Base-by-base conservation (phyloP, 1,140 invertebrate genomes). In the Epicauta chinensis region DNA sequence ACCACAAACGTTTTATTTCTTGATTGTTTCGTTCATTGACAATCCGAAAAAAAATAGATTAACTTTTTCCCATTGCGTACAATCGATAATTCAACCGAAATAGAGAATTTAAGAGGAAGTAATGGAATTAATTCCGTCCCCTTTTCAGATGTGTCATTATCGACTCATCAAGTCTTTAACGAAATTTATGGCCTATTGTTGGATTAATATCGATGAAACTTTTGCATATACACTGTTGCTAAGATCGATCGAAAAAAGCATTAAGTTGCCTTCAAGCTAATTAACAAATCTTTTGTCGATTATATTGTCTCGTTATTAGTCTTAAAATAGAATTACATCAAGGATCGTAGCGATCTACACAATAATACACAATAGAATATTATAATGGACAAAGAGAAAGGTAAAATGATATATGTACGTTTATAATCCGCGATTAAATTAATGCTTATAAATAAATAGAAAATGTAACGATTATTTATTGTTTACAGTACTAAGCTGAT, bases 401-500 rank as follows among this genome's bases (percentile, higher is more conserved):
- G 45, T 34, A 47, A 23, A 38, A 47, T 47, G 45, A 47, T 47
- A 47, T 47, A 47, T 47, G 35, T 32, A 47, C 16, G 36, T 17
- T 38, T 37, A 47, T 47, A 47, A 47, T 47, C 45, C 34, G 45
- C 30, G 45, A 47, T 47, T 47, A 47, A 15, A 47, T 23, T 23
- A 16, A 47, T 23, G 34, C 45, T 47, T 47, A 47, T 47, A 47
- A 47, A 47, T 47, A 47, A 23, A 47, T 47, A 47, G 45, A 37
- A 47, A 47, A 47, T 47, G 45, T 29, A 47, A 47, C 35, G 34
- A 47, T 47, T 47, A 47, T 47, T 47, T 47, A 38, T 47, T 16
- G 45, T 38, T 34, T 47, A 38, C 23, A 47, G 17, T 47, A 11
- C 34, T 13, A 16, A 13, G 43, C 13, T 47, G 45, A 47, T 47